Conservation (phyloP, 2,888 invertebrate species). For the Apeira syringaria region DNA sequence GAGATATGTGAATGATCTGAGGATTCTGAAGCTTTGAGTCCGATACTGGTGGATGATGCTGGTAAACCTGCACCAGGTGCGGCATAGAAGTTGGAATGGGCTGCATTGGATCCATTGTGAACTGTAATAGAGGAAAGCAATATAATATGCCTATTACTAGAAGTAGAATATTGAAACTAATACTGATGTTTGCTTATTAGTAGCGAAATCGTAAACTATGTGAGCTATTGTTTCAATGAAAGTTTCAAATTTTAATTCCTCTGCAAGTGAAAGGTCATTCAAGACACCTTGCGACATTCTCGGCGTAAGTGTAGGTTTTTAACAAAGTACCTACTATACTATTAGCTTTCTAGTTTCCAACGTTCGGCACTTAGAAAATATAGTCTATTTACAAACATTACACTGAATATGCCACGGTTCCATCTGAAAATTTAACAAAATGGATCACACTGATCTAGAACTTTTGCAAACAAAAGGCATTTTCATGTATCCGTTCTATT, state of each 20-base stretch:
- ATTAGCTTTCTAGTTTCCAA: conserved; percentile 14
- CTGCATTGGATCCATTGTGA: conserved; percentile 66
- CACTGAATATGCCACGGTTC: conserved; percentile 48
- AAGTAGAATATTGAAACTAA: too few relatives aligned
- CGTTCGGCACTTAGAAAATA: conserved; percentile 10
- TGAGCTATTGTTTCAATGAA: neutral
- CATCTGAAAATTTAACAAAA: conserved; percentile 42
- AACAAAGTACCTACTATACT: conserved; percentile 9
- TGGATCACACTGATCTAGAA: conserved; percentile 34
- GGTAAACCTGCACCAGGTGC: conserved; percentile 68
- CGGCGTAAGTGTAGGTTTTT: neutral
- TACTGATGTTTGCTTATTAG: too few relatives aligned
- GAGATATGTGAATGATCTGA: conserved; percentile 59
- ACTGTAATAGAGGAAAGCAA: too few relatives aligned
- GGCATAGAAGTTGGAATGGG: conserved; percentile 46
- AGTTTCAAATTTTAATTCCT: too few relatives aligned
- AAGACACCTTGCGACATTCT: conserved; percentile 13
- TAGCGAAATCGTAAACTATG: too few relatives aligned
- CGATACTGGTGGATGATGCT: conserved; percentile 53
- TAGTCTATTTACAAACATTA: conserved; percentile 34
- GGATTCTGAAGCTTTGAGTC: conserved; percentile 49
- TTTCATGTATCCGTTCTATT: conserved; percentile 10
- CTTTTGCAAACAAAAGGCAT: conserved; percentile 34
- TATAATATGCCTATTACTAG: too few relatives aligned
- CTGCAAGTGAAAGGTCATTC: conserved; percentile 20